These are phyloP conservation scores for Polydrusus cervinus DNA, from an alignment of 2,888 invertebrate genomes.

Conservation along the genomic window DNA sequence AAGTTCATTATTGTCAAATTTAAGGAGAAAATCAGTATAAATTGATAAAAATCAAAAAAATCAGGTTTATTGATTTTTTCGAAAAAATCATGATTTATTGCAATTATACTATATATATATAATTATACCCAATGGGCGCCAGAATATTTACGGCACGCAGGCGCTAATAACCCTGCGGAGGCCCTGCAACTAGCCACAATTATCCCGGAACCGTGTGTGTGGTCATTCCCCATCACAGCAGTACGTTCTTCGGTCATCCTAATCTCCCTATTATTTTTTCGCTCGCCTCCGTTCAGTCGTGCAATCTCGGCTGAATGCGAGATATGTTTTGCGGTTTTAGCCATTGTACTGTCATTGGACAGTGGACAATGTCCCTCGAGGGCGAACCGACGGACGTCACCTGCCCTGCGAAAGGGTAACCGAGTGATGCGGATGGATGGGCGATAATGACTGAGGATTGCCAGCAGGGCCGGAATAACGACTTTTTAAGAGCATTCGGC, in stretches of 20 bases:
- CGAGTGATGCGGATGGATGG: constrained; percentile 58
- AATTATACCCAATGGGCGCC: too few relatives aligned
- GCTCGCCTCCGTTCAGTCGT: constrained; percentile 62
- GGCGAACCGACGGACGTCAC: constrained; percentile 63
- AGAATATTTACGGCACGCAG: too few relatives aligned
- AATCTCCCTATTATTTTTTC: constrained; percentile 61
- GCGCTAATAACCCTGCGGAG: too few relatives aligned
- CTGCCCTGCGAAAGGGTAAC: constrained; percentile 60
- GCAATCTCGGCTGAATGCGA: constrained; percentile 69
- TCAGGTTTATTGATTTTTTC: too few relatives aligned
- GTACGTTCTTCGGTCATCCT: constrained; percentile 55
- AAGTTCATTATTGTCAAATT: too few relatives aligned
- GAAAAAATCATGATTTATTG: too few relatives aligned
- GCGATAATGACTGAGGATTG: constrained; percentile 53
- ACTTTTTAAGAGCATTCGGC: not conserved
- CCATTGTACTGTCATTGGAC: constrained; percentile 65
- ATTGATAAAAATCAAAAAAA: too few relatives aligned
- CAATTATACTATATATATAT: too few relatives aligned
- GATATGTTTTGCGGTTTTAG: constrained; percentile 67
- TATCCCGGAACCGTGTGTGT: constrained; percentile 50
- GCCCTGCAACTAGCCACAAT: not conserved
- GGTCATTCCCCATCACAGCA: constrained; percentile 43
- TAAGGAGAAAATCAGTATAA: too few relatives aligned
- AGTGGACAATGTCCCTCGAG: constrained; percentile 62
- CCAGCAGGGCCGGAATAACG: constrained; percentile 27